Conservation (phyloP, 2,888 invertebrate genomes). For the Stenchaetothrips biformis region DNA sequence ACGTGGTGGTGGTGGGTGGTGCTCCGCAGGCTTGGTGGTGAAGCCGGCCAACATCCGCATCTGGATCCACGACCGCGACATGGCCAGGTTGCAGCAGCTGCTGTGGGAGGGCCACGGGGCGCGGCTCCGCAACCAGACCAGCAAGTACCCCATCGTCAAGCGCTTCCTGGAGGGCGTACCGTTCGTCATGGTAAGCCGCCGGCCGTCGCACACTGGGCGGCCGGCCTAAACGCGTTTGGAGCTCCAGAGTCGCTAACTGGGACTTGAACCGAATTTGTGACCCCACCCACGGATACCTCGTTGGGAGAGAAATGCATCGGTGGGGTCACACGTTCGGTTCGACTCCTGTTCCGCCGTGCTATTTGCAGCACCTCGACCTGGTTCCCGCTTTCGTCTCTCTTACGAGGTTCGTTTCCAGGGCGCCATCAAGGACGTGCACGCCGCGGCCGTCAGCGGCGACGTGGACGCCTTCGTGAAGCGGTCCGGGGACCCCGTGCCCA, state of each 20-base stretch:
- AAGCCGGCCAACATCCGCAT: constrained; percentile 86
- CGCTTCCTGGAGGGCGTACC: constrained; percentile 90
- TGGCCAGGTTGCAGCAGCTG: constrained; percentile 78
- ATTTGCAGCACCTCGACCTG: too few relatives aligned
- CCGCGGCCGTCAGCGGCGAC: constrained; percentile 70
- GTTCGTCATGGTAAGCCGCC: constrained; percentile 82
- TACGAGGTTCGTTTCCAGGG: constrained; percentile 54
- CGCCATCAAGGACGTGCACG: constrained; percentile 74
- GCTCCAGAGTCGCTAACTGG: too few relatives aligned
- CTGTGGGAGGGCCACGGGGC: constrained; percentile 88
- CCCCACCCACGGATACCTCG: too few relatives aligned
- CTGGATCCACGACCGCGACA: constrained; percentile 92
- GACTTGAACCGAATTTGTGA: too few relatives aligned
- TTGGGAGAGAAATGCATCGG: too few relatives aligned
- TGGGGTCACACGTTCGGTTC: too few relatives aligned
- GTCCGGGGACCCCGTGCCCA: constrained; percentile 63
- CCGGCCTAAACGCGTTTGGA: too few relatives aligned
- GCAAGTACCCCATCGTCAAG: constrained; percentile 75
- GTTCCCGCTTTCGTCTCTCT: neutral
- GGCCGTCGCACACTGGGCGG: too few relatives aligned
- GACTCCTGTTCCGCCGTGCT: too few relatives aligned
- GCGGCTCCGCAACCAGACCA: constrained; percentile 74
- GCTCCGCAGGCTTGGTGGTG: constrained; percentile 62
- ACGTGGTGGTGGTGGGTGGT: too few relatives aligned
- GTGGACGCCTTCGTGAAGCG: constrained; percentile 63